Percentiles rank a stretch among this genome's conserved stretches.
Evolutionary conservation across 2,113 vertebrate species (phyloP).

Genomic region (Urocitellus parryii): DNA sequence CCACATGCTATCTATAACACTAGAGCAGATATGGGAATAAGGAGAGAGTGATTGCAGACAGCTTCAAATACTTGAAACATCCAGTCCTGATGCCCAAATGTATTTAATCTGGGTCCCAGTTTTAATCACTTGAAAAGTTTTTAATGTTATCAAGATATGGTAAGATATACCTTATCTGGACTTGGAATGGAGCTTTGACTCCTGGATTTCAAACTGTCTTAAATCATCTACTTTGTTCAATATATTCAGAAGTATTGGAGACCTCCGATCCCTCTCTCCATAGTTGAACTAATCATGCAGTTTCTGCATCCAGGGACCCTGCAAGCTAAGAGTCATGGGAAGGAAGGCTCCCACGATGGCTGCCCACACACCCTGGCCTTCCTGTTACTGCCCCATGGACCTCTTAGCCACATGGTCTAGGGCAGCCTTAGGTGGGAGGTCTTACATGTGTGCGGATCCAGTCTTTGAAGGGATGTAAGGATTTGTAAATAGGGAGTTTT

Average conservation of each 20-base stretch:
- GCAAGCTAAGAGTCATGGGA: neutral
- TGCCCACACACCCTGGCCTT: rapidly evolving
- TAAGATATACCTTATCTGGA: neutral
- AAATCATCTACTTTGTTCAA: neutral
- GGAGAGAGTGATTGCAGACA: neutral
- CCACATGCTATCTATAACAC: neutral
- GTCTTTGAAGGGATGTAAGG: neutral
- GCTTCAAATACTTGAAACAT: neutral
- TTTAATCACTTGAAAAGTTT: neutral
- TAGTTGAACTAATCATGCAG: neutral
- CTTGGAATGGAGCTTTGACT: neutral
- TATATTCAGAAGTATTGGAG: neutral
- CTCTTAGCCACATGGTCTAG: rapidly evolving
- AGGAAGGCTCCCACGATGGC: neutral
- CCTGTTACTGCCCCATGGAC: rapidly evolving
- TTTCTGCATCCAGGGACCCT: neutral
- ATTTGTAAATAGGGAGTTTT: neutral
- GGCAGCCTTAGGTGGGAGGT: neutral
- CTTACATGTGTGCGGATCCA: neutral
- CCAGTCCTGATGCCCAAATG: neutral
- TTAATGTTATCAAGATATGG: neutral
- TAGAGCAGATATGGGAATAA: neutral
- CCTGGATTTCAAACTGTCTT: neutral
- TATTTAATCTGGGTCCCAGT: neutral
- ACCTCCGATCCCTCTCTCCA: neutral